Percentiles rank a stretch among this genome's conserved stretches.
Conservation (phyloP, 2,888 invertebrate genomes). For the Meganola albula region DNA sequence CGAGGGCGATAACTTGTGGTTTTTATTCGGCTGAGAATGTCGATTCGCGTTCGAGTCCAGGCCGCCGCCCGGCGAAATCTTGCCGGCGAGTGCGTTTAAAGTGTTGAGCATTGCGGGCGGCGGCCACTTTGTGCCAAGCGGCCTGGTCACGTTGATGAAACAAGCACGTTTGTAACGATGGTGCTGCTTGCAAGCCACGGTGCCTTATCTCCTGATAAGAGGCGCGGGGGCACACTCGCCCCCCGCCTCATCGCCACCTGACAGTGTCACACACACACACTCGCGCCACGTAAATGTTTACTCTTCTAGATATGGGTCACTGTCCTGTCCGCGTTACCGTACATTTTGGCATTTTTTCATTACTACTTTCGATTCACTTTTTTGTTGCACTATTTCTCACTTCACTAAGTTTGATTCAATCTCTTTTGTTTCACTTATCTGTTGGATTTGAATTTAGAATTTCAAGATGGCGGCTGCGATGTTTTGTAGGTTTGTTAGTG, state of each 20-base stretch:
- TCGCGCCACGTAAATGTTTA: slow-evolving; percentile 42
- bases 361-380: slow-evolving; percentile 25
- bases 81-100: slow-evolving; percentile 92
- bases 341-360: slow-evolving; percentile 56
- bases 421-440: slow-evolving; percentile 31
- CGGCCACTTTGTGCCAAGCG: slow-evolving; percentile 65
- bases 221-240: slow-evolving; percentile 71
- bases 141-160: slow-evolving; percentile 71
- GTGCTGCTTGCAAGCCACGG: slow-evolving; percentile 55
- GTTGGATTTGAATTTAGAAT: slow-evolving; percentile 18
- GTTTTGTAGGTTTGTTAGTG: slow-evolving; percentile 23
- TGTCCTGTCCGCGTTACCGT: slow-evolving; percentile 64
- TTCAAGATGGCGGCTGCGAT: slow-evolving; percentile 39
- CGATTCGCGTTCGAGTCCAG: slow-evolving; percentile 84
- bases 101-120: slow-evolving; percentile 92
- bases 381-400: slow-evolving; percentile 30
- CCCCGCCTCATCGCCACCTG: slow-evolving; percentile 74
- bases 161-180: slow-evolving; percentile 56
- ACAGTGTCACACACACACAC: slow-evolving; percentile 57
- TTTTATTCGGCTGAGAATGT: slow-evolving; percentile 73
- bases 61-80: slow-evolving; percentile 89
- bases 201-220: slow-evolving; percentile 74
- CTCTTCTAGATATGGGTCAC: slow-evolving; percentile 50
- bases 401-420: slow-evolving; percentile 13
- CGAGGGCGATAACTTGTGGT: slow-evolving; percentile 67